These are phyloP conservation scores for Rhodophaea formosa DNA, from an alignment of 2,888 invertebrate genomes.

Conservation along the genomic window DNA sequence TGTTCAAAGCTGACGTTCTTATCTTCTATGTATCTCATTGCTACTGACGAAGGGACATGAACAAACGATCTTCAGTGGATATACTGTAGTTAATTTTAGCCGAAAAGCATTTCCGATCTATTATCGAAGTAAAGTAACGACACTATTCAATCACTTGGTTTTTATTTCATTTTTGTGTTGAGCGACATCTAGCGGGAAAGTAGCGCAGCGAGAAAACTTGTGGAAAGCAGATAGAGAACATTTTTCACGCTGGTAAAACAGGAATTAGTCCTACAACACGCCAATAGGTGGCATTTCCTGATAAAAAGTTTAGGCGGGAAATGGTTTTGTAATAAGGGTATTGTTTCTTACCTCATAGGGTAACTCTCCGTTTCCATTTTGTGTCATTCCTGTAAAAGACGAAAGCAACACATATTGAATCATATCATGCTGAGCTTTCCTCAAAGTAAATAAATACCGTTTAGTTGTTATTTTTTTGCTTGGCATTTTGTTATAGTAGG, in stretches of 20 bases:
- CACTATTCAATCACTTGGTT: conserved; percentile 16
- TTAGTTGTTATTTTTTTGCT: no score
- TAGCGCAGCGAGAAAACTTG: background rate
- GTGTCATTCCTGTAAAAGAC: conserved; percentile 8
- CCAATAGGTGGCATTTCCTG: background rate
- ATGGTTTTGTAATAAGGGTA: background rate
- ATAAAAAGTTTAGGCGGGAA: background rate
- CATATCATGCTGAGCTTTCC: no score
- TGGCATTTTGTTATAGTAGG: no score
- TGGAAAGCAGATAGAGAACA: background rate
- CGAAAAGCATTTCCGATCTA: conserved; percentile 22
- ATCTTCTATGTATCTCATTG: conserved; percentile 36
- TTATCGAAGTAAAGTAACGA: background rate
- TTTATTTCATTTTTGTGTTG: conserved; percentile 17
- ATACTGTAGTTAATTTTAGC: conserved; percentile 29
- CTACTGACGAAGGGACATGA: conserved; percentile 12
- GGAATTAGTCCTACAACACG: background rate
- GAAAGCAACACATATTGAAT: no score
- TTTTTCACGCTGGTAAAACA: background rate
- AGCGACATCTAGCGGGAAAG: conserved; percentile 27
- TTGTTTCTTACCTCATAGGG: conserved; percentile 8
- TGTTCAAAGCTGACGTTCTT: conserved; percentile 39
- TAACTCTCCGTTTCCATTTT: background rate
- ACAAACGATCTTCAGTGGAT: background rate
- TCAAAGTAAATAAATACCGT: no score